Base-by-base conservation (phyloP, 1,140 invertebrate species). In the Sycophaga agraensis region DNA sequence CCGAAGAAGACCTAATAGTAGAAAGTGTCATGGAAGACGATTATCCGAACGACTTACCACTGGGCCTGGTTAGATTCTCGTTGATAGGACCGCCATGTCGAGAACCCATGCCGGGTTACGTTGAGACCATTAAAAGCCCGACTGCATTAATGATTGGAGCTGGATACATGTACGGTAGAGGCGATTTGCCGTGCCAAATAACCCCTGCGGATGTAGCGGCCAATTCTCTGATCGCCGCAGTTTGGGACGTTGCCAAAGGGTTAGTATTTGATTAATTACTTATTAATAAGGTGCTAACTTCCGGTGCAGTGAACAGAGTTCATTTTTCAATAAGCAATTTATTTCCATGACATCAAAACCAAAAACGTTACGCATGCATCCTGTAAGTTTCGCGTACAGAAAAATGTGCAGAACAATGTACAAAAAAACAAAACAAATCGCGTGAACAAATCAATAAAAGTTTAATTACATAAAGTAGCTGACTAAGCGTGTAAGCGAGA, bases 21-120 rank as follows among this genome's bases (percentile, higher is more conserved):
- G 71, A 74, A 16, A 34, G 8, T n/a, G 1, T 35, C 1, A 62
- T 56, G 3, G 63, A 69, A n/a, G 69, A 70, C 22, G 31, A 43
- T 1, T 12, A 67, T 2, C 57, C 66, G 2, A 31, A 21, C 1
- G 55, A 67, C 0, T 37, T 73, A 24, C 71, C 71, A 1, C 5
- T 76, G 6, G 66, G 64, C 6, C 0, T 74, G 14, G 49, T 77
- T 9, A 65, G 70, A 28, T 14, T 74, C 2, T 66, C 75, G 2
- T 14, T 70, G 42, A 4, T 77, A 21, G 73, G 71, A 5, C 71
- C 75, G 1, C 68, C 74, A 17, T 40, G 63, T 28, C 63, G 60
- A 2, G 74, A 77, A 17, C 75, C 75, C 2, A 70, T 73, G 63
- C 74, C 74, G 6, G 75, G 75, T 14, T 73, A 65, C 35, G 63